Conservation (phyloP, 2,888 invertebrate species). For the Rhingia rostrata region DNA sequence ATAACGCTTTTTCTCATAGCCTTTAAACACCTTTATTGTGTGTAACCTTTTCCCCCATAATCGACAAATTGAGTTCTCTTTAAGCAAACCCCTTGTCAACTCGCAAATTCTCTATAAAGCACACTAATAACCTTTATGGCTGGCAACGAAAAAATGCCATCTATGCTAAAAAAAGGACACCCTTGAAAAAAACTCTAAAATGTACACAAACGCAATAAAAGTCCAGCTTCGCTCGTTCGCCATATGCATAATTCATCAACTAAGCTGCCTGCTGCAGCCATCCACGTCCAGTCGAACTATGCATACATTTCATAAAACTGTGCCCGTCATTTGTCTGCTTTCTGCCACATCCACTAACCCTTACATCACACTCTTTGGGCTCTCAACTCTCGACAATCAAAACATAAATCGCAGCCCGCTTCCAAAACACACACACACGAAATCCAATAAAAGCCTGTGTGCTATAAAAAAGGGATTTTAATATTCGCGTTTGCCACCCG, state of each 20-base stretch:
- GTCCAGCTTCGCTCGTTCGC: constrained; percentile 30
- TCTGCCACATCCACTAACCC: not conserved
- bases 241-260: constrained; percentile 63
- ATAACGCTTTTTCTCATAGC: too few relatives aligned
- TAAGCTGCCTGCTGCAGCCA: constrained; percentile 15
- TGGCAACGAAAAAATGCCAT: too few relatives aligned
- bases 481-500: constrained; percentile 42
- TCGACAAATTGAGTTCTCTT: too few relatives aligned
- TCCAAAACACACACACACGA: not conserved
- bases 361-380: not conserved
- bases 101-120: too few relatives aligned
- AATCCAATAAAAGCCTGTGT: constrained; percentile 15
- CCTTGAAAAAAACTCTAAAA: not conserved
- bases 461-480: constrained; percentile 24
- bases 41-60: too few relatives aligned
- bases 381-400: not conserved
- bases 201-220: constrained; percentile 24
- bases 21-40: too few relatives aligned
- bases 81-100: too few relatives aligned
- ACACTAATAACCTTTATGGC: too few relatives aligned
- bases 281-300: constrained; percentile 14
- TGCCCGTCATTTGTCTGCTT: constrained; percentile 3
- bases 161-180: not conserved
- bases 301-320: constrained; percentile 5
- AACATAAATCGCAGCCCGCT: constrained; percentile 16